Conservation (phyloP, 2,797 vertebrate genomes). For the Bovichtus variegatus region DNA sequence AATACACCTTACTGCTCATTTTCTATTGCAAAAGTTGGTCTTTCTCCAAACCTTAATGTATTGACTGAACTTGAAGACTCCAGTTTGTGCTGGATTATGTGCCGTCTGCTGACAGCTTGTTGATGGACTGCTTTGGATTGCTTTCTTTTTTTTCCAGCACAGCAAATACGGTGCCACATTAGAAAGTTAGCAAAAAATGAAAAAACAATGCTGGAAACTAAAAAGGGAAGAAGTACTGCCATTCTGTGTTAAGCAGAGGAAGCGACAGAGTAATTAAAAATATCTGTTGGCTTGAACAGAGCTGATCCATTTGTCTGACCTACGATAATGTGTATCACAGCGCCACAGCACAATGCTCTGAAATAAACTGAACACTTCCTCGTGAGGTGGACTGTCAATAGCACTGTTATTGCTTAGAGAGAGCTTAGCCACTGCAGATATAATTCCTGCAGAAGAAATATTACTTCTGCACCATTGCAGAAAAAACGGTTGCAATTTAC, state of each 20-base stretch:
- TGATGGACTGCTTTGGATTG: constrained; percentile 27
- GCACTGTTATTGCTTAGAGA: constrained; percentile 57
- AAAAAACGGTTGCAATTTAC: constrained; percentile 1
- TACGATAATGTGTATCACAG: constrained; percentile 34
- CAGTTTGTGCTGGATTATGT: constrained; percentile 27
- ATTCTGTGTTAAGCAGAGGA: constrained; percentile 18
- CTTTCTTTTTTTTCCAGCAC: neutral
- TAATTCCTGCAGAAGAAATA: constrained; percentile 44
- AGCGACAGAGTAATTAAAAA: constrained; percentile 53
- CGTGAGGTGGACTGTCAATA: constrained; percentile 47
- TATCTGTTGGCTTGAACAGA: constrained; percentile 33
- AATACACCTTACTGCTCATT: constrained; percentile 39
- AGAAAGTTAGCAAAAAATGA: constrained; percentile 3
- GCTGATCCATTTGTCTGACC: constrained; percentile 47
- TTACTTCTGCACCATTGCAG: constrained; percentile 25
- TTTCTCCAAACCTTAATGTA: constrained; percentile 56
- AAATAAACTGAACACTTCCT: constrained; percentile 43
- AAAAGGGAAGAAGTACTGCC: constrained; percentile 8
- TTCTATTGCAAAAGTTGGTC: constrained; percentile 46
- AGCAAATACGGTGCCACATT: constrained; percentile 18
- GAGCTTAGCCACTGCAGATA: constrained; percentile 38
- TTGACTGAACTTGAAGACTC: constrained; percentile 26
- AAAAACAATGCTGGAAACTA: constrained; percentile 35
- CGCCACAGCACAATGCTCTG: constrained; percentile 9
- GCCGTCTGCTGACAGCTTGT: constrained; percentile 43